These are phyloP conservation scores for Brachirus orientalis DNA, from an alignment of 2,113 vertebrate genomes.

Conservation along the genomic window DNA sequence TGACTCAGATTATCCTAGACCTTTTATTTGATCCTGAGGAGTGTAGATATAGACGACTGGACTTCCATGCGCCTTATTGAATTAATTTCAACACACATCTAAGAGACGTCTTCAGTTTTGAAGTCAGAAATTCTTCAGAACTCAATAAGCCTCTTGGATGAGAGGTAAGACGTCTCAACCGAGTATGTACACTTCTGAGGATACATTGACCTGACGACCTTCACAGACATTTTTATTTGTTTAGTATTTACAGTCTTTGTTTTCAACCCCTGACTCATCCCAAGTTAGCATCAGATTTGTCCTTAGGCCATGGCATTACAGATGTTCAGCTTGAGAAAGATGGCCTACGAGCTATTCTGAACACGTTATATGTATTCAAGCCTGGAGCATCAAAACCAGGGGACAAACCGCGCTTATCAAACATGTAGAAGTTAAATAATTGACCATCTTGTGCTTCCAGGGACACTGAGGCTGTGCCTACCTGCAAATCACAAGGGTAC, in stretches of 20 bases:
- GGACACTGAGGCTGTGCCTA: constrained; percentile 87
- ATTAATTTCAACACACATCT: no score
- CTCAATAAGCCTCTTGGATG: no score
- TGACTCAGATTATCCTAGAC: background rate
- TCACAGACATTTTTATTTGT: background rate
- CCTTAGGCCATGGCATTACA: background rate
- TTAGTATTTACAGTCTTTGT: background rate
- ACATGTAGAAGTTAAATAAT: constrained; percentile 90
- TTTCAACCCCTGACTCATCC: background rate
- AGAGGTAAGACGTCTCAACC: no score
- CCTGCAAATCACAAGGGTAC: constrained; percentile 88
- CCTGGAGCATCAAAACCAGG: constrained; percentile 92
- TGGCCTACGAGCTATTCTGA: constrained; percentile 84
- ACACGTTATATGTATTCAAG: constrained; percentile 90
- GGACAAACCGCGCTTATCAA: constrained; percentile 85
- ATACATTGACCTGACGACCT: background rate
- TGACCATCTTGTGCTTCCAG: constrained; percentile 92
- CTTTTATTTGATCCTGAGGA: background rate
- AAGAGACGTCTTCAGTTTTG: no score
- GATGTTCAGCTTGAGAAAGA: constrained; percentile 65
- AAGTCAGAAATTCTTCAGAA: no score
- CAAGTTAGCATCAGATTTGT: background rate
- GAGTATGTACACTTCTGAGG: no score
- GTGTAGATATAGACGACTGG: background rate
- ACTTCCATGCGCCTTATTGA: no score